phyloP scores from a whole-genome alignment of 2,113 vertebrate species.

The Neogobius melanostomus region DNA sequence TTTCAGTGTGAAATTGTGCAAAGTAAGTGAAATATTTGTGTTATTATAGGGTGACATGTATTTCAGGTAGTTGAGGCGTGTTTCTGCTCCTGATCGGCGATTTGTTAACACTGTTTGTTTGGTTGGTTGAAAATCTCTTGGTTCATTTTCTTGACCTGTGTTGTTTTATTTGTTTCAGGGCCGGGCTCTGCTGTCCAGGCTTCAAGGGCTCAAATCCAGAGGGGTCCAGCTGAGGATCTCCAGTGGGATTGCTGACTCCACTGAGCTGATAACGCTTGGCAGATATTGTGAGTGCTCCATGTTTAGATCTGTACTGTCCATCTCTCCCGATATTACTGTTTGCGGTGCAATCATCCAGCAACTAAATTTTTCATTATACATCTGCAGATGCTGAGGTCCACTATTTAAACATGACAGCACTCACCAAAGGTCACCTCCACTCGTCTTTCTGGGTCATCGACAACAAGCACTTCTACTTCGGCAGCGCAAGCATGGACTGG shows the following conservation, averaged over 20 bases:
- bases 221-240: conserved; percentile 73
- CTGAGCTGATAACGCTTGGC: conserved; percentile 66
- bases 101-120: too few relatives aligned
- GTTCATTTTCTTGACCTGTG: neutral
- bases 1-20: neutral
- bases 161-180: conserved; percentile 61
- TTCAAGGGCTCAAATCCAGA: conserved; percentile 66
- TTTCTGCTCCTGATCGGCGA: too few relatives aligned
- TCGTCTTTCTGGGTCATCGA: conserved; percentile 98
- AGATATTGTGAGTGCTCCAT: conserved; percentile 53
- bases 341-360: neutral
- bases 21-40: too few relatives aligned
- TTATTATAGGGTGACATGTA: too few relatives aligned
- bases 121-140: neutral
- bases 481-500: conserved; percentile 93
- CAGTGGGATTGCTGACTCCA: conserved; percentile 59
- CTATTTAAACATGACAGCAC: conserved; percentile 88
- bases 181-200: conserved; percentile 63
- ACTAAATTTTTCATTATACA: conserved; percentile 9
- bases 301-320: conserved; percentile 12
- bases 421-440: conserved; percentile 87
- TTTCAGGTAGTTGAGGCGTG: too few relatives aligned
- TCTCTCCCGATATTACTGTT: neutral
- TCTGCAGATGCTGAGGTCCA: conserved; percentile 88
- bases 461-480: conserved; percentile 90